These are phyloP conservation scores for Platichthys stellatus DNA, from an alignment of 2,113 vertebrate species.

Conservation along the genomic window DNA sequence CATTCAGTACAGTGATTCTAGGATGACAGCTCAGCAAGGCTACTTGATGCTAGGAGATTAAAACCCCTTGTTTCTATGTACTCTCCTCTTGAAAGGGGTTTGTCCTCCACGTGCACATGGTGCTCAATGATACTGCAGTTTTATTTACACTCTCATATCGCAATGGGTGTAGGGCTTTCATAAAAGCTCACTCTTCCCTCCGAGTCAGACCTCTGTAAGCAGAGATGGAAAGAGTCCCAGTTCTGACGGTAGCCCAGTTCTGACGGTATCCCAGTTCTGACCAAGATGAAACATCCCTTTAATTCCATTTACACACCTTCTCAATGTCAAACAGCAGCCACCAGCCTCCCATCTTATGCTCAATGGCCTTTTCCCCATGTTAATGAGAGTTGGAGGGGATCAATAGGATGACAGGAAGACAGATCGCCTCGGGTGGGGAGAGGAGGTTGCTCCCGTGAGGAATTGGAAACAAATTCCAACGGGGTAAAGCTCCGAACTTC, in stretches of 20 bases:
- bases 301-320: constrained; percentile 59
- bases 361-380: constrained; percentile 70
- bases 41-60: constrained; percentile 58
- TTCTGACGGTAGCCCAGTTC: constrained; percentile 25
- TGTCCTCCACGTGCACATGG: constrained; percentile 44
- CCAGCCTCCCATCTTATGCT: constrained; percentile 38
- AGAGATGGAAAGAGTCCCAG: constrained; percentile 31
- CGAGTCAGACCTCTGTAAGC: constrained; percentile 11
- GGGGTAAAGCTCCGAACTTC: constrained; percentile 32
- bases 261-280: constrained; percentile 18
- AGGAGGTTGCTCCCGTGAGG: constrained; percentile 41
- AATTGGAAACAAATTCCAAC: constrained; percentile 68
- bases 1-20: constrained; percentile 34
- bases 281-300: constrained; percentile 54
- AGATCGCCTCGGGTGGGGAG: constrained; percentile 64
- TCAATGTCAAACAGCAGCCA: constrained; percentile 65
- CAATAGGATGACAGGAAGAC: constrained; percentile 80
- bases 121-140: constrained; percentile 42
- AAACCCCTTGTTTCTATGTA: constrained; percentile 55
- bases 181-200: constrained; percentile 7
- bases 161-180: constrained; percentile 11
- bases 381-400: constrained; percentile 74
- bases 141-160: constrained; percentile 42
- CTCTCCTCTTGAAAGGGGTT: constrained; percentile 32
- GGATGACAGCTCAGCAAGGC: constrained; percentile 36